Evolutionary conservation across 1,140 invertebrate genomes (phyloP).

Genomic region (Branchinecta lynchi): DNA sequence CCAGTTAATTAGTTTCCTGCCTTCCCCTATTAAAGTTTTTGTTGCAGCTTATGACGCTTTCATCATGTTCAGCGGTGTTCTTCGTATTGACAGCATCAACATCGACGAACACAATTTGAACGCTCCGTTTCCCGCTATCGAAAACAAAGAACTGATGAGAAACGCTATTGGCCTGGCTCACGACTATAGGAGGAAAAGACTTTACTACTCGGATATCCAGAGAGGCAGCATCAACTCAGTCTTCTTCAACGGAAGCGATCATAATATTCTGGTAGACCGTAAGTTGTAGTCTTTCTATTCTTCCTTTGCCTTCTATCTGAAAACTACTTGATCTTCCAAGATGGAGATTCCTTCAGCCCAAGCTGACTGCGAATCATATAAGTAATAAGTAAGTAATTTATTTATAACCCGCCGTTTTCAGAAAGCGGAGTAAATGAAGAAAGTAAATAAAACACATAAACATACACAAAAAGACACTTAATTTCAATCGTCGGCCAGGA

Average conservation of each 20-base stretch:
- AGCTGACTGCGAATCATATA: no score
- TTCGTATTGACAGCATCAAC: constrained; percentile 56
- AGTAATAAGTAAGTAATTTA: no score
- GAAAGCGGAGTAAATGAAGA: no score
- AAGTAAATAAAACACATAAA: no score
- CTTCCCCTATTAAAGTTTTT: constrained; percentile 19
- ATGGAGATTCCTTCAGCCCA: no score
- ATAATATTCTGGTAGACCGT: constrained; percentile 50
- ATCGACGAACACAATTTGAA: constrained; percentile 51
- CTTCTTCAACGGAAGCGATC: constrained; percentile 59
- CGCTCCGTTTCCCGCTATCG: constrained; percentile 54
- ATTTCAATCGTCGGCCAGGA: no score
- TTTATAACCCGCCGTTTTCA: no score
- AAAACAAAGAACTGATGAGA: constrained; percentile 49
- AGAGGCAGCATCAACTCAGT: constrained; percentile 62
- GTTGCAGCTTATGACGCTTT: constrained; percentile 52
- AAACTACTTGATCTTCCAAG: no score
- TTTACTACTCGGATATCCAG: constrained; percentile 80
- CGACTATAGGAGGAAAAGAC: constrained; percentile 47
- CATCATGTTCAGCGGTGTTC: constrained; percentile 54
- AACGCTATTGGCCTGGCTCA: constrained; percentile 71
- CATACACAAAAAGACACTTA: no score
- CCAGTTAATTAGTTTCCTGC: neutral
- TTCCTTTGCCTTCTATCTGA: no score
- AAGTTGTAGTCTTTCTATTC: constrained; percentile 27